These are phyloP conservation scores for Micrasema minimum DNA, from an alignment of 1,140 invertebrate species.

Conservation along the genomic window DNA sequence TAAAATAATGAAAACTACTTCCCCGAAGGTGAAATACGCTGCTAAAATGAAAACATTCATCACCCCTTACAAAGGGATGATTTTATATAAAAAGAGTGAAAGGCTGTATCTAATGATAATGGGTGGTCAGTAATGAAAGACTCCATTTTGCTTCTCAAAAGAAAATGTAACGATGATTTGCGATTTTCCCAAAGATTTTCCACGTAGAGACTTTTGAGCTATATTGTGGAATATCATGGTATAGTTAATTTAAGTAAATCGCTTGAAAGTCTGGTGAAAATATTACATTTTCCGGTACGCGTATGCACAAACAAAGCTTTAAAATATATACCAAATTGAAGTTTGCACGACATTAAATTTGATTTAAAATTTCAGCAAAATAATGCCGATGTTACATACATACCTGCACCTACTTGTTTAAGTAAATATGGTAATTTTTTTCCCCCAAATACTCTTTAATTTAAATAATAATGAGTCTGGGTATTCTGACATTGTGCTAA, in stretches of 20 bases:
- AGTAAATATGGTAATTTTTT: too few species aligned
- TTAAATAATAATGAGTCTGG: too few species aligned
- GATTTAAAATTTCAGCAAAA: too few species aligned
- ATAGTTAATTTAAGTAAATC: slow-evolving; percentile 1
- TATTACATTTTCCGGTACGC: not conserved
- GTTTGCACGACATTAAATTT: too few species aligned
- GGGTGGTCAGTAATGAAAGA: slow-evolving; percentile 30
- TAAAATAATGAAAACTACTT: slow-evolving; percentile 3
- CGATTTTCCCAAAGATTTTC: slow-evolving; percentile 3
- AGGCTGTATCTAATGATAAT: slow-evolving; percentile 34
- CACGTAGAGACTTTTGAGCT: too few species aligned
- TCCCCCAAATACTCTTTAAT: too few species aligned
- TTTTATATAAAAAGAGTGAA: slow-evolving; percentile 36
- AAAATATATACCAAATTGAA: too few species aligned
- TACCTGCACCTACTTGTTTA: too few species aligned
- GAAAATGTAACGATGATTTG: slow-evolving; percentile 28
- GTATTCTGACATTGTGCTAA: too few species aligned
- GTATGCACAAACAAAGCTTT: too few species aligned
- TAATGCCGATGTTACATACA: too few species aligned
- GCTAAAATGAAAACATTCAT: slow-evolving; percentile 31
- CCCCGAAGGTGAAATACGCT: slow-evolving; percentile 3
- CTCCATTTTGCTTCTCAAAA: slow-evolving; percentile 15
- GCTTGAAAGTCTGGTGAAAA: not conserved
- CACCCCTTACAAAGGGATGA: slow-evolving; percentile 24
- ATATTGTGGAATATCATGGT: too few species aligned